A percentile compares a stretch with the other conserved stretches of the same genome.
Evolutionary conservation across 2,113 vertebrate genomes (phyloP).

Genomic region (Chunga burmeisteri): DNA sequence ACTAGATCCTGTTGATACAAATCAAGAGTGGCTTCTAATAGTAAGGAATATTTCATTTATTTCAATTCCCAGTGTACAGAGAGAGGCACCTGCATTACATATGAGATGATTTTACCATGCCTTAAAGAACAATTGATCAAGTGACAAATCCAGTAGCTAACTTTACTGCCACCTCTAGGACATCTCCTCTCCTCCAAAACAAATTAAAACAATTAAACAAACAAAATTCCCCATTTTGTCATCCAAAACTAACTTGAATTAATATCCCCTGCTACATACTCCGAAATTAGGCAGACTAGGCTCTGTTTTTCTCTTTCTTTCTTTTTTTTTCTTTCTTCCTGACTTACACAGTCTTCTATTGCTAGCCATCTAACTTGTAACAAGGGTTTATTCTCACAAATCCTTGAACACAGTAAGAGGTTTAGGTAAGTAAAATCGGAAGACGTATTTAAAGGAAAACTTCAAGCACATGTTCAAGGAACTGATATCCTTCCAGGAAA

Average conservation of each 20-base stretch:
- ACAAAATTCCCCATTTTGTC: rapidly evolving
- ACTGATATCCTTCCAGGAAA: background rate
- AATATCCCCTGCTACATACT: background rate
- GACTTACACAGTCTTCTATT: background rate
- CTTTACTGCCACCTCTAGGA: background rate
- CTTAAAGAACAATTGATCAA: background rate
- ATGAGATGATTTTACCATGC: background rate
- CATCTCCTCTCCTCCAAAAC: background rate
- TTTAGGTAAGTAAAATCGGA: background rate
- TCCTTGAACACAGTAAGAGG: background rate
- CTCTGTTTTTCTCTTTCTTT: background rate
- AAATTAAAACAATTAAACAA: background rate
- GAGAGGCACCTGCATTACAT: background rate
- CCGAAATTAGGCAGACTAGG: background rate
- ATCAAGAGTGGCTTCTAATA: background rate
- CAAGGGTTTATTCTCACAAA: background rate
- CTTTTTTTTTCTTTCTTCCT: background rate
- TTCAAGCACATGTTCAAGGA: background rate
- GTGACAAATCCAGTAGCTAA: background rate
- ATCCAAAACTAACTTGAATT: background rate
- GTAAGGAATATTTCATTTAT: background rate
- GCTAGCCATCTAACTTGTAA: background rate
- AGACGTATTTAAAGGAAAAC: background rate
- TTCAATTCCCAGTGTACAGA: background rate
- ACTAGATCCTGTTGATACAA: background rate